Conservation (phyloP, 2,113 vertebrate species). For the Spermophilus dauricus region DNA sequence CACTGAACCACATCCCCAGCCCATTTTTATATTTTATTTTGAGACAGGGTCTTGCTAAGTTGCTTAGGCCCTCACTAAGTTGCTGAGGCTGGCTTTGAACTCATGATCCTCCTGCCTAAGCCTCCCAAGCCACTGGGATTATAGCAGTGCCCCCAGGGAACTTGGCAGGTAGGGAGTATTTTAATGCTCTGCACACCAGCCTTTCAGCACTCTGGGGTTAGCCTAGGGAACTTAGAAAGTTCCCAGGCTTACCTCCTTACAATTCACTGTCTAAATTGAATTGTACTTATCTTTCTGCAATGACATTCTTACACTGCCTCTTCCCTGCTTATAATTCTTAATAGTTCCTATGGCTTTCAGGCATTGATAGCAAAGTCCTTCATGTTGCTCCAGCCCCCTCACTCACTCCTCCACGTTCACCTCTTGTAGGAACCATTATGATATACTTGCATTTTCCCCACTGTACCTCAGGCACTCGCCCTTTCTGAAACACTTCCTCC, state of each 20-base stretch:
- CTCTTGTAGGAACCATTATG: neutral
- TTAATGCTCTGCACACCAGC: neutral
- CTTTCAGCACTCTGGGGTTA: neutral
- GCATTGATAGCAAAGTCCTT: neutral
- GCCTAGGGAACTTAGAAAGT: neutral
- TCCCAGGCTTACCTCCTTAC: neutral
- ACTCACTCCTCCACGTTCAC: neutral
- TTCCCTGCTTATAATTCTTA: neutral
- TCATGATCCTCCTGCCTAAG: too few species aligned
- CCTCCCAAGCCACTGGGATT: too few species aligned
- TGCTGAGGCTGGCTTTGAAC: too few species aligned
- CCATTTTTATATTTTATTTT: too few species aligned
- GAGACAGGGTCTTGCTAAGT: too few species aligned
- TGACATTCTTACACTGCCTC: neutral
- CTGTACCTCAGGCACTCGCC: neutral
- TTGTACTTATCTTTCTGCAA: slow-evolving; percentile 2
- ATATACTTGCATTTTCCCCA: neutral
- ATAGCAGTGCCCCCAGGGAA: too few species aligned
- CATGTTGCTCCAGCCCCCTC: neutral
- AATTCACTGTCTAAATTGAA: neutral
- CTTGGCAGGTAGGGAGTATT: neutral
- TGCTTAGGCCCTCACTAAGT: too few species aligned
- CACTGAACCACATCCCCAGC: too few species aligned
- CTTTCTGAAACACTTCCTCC: neutral
- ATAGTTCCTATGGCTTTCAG: neutral